A percentile compares a stretch with the other conserved stretches of the same genome.
phyloP scores from a whole-genome alignment of 2,888 invertebrate genomes.

The Heliconius erato region DNA sequence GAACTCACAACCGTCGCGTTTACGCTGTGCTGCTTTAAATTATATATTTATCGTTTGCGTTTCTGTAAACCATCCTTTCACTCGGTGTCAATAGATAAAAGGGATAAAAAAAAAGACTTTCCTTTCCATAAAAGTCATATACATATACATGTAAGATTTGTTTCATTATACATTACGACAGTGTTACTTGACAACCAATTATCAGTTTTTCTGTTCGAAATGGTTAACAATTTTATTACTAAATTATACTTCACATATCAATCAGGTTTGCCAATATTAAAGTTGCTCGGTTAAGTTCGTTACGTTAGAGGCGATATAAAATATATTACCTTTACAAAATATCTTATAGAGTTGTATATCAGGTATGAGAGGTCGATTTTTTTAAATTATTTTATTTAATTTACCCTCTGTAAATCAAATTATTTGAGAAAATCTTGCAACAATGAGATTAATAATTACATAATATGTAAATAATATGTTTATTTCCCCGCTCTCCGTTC shows the following conservation, averaged over 20 bases:
- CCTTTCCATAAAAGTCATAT: not conserved
- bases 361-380: not conserved
- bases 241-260: constrained; percentile 5
- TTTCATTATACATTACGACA: not conserved
- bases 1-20: no score
- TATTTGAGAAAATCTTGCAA: not conserved
- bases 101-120: not conserved
- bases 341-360: not conserved
- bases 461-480: no score
- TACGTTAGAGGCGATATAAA: not conserved
- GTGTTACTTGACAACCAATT: not conserved
- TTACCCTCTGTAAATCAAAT: not conserved
- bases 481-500: no score
- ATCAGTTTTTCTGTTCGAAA: constrained; percentile 8
- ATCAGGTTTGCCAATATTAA: constrained; percentile 4
- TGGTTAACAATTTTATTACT: constrained; percentile 18
- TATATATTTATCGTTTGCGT: not conserved
- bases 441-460: no score
- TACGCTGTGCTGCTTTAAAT: no score
- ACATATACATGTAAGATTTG: not conserved
- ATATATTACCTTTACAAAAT: not conserved
- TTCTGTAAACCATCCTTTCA: not conserved
- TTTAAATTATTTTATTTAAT: not conserved
- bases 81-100: not conserved
- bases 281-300: not conserved